Percentiles rank a stretch among this genome's conserved stretches.
These are phyloP conservation scores for Phylloscopus whistleri DNA, from an alignment of 2,113 vertebrate species.

Conservation along the genomic window DNA sequence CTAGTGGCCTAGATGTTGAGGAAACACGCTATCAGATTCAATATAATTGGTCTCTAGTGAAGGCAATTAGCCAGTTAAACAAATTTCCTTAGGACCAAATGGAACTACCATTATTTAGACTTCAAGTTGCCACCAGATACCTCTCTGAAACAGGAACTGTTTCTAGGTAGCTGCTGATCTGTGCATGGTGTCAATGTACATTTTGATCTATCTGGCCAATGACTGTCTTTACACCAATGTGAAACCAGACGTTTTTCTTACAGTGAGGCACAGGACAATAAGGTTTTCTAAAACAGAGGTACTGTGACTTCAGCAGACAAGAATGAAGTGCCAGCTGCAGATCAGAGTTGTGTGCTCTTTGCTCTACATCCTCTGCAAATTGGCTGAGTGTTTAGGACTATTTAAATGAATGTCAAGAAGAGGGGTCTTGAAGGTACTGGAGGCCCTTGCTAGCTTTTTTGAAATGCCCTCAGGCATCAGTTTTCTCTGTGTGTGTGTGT, in stretches of 20 bases:
- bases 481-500: background rate
- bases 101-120: background rate
- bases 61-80: background rate
- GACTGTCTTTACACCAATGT: background rate
- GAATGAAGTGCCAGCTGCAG: background rate
- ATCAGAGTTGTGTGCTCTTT: background rate
- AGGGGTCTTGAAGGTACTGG: background rate
- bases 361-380: background rate
- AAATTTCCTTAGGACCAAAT: background rate
- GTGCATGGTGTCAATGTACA: background rate
- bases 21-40: background rate
- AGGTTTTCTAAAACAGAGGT: background rate
- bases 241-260: background rate
- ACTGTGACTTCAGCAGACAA: background rate
- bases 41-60: background rate
- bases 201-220: background rate
- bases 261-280: background rate
- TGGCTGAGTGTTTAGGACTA: background rate
- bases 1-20: background rate
- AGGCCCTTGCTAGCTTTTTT: background rate
- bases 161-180: background rate
- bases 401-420: rapidly evolving
- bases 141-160: background rate
- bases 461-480: background rate
- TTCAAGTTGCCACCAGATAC: background rate